Evolutionary conservation across 2,113 vertebrate species (phyloP).

Genomic region (Vanacampus margaritifer): DNA sequence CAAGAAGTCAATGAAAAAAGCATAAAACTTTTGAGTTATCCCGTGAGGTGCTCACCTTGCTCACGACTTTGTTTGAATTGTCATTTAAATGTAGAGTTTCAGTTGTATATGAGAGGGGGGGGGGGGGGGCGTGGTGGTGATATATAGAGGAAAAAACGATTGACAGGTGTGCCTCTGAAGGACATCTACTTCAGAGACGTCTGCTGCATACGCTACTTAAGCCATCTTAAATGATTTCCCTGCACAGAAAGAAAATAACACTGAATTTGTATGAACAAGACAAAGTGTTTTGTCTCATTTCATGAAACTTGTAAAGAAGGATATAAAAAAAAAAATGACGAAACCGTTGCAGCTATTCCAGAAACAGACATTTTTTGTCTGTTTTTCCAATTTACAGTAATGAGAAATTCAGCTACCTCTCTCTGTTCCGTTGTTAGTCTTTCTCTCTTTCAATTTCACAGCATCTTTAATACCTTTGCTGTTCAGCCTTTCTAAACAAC

Average conservation of each 20-base stretch:
- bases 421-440: slow-evolving; percentile 52
- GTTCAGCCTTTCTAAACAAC: slow-evolving; percentile 47
- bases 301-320: slow-evolving; percentile 48
- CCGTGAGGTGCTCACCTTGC: too few species aligned
- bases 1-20: too few species aligned
- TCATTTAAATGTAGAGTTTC: too few species aligned
- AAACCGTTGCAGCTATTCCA: slow-evolving; percentile 32
- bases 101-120: too few species aligned
- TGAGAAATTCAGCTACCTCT: slow-evolving; percentile 61
- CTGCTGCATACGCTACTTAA: neutral
- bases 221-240: neutral
- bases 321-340: slow-evolving; percentile 10
- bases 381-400: slow-evolving; percentile 68
- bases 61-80: too few species aligned
- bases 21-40: too few species aligned
- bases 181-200: slow-evolving; percentile 2
- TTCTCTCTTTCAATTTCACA: slow-evolving; percentile 51
- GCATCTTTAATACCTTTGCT: slow-evolving; percentile 46
- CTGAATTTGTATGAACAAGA: slow-evolving; percentile 23
- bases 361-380: slow-evolving; percentile 56
- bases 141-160: slow-evolving; percentile 10
- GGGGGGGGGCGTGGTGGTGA: too few species aligned
- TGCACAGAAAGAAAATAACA: neutral
- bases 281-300: slow-evolving; percentile 26
- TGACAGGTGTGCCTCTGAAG: slow-evolving; percentile 35